Evolutionary conservation across 2,888 invertebrate genomes (phyloP).

Genomic region (Clepsis dumicolana): DNA sequence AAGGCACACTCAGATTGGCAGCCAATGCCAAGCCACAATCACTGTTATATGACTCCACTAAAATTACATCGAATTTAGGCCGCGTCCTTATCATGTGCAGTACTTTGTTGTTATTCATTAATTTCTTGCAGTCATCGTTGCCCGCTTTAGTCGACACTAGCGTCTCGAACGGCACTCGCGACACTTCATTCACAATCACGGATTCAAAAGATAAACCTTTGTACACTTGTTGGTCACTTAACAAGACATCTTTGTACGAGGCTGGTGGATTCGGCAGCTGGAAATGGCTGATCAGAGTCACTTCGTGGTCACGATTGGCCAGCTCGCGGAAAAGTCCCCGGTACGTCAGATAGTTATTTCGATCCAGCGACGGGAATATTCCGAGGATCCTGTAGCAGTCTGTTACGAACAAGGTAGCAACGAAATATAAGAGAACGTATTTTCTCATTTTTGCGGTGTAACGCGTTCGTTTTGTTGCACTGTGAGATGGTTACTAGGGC

Average conservation of each 20-base stretch:
- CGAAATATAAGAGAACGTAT: slow-evolving; percentile 63
- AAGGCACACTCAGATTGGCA: slow-evolving; percentile 88
- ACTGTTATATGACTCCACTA: slow-evolving; percentile 91
- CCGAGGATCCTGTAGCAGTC: slow-evolving; percentile 82
- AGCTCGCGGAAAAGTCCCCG: slow-evolving; percentile 81
- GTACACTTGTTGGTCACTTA: slow-evolving; percentile 74
- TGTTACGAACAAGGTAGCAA: slow-evolving; percentile 63
- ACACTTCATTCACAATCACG: slow-evolving; percentile 78
- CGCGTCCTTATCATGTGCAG: slow-evolving; percentile 80
- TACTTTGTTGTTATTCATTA: slow-evolving; percentile 83
- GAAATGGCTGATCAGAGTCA: slow-evolving; percentile 84
- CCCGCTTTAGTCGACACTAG: slow-evolving; percentile 79
- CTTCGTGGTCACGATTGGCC: slow-evolving; percentile 81
- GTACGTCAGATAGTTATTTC: slow-evolving; percentile 83
- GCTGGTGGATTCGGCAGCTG: slow-evolving; percentile 75
- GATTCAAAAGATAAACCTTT: slow-evolving; percentile 80
- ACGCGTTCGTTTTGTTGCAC: slow-evolving; percentile 72
- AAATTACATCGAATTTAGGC: slow-evolving; percentile 88
- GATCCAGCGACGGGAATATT: slow-evolving; percentile 82
- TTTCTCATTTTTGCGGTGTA: slow-evolving; percentile 67
- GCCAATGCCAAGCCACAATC: slow-evolving; percentile 91
- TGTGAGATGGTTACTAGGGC: slow-evolving; percentile 76
- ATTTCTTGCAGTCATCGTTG: slow-evolving; percentile 79
- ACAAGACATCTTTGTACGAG: slow-evolving; percentile 84
- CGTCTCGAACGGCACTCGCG: slow-evolving; percentile 80